Base-by-base conservation (phyloP, 2,797 vertebrate genomes). In the Rachycentron canadum region DNA sequence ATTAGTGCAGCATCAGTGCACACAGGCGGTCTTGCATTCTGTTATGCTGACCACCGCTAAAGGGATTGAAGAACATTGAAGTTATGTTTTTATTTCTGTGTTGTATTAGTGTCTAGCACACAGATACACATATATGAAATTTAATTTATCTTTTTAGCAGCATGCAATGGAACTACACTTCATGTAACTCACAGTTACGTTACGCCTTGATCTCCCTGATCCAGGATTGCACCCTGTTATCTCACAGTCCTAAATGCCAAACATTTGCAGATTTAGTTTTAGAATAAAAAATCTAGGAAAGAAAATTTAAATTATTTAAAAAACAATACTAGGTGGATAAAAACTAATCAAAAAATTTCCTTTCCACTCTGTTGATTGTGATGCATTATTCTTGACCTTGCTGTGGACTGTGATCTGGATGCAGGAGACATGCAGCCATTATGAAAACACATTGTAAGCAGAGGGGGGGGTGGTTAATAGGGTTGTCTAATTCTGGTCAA, bases 1-100 rank as follows among this genome's bases (percentile, higher is more conserved):
- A 92, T 94, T 94, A 93, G 91, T 92, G 91, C 88, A 86, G 92
- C 91, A 88, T 88, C 76, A n/a, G 69, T 89, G 84, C 88, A 85
- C 91, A 91, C 89, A 88, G 78, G 88, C 73, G 70, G 60, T 85
- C 76, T 78, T 56, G 82, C 80, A 87, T 90, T 78, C 56, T 81
- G 85, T 86, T 83, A 72, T 63, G 81, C 60, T 88, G 89, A 87
- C 88, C 86, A 88, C 49, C 71, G 74, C 67, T 56, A 43, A n/a
- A 76, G 62, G 55, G 64, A 87, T 16, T 67, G 58, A 76, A 75
- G 73, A 79, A 84, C 79, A 79, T n/a, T n/a, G n/a, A 83, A 76
- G 55, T 80, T 77, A 80, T 76, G 57, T 71, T 73, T 88, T 85
- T 28, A 76, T 72, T 76, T 45, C 60, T 32, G 61, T 59, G 3